phyloP scores from a whole-genome alignment of 1,140 invertebrate genomes.

The Achatina immaculata region DNA sequence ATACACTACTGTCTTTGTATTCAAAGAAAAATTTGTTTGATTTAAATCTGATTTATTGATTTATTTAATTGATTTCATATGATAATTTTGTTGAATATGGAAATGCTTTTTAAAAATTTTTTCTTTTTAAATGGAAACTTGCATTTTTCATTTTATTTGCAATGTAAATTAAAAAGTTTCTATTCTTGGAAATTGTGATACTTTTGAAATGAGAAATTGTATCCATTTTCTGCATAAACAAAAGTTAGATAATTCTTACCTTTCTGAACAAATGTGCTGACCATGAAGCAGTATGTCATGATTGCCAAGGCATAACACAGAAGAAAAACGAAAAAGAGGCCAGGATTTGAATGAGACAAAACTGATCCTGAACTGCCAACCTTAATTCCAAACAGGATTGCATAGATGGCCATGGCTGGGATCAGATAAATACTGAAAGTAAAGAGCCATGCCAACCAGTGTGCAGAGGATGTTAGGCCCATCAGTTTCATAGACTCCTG shows the following conservation, averaged over 20 bases:
- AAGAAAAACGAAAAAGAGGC: conserved; percentile 74
- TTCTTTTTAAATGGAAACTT: too few relatives aligned
- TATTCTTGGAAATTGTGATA: too few relatives aligned
- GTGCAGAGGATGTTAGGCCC: conserved; percentile 83
- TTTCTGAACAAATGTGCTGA: conserved; percentile 74
- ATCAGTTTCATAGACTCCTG: conserved; percentile 89
- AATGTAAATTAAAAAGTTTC: too few relatives aligned
- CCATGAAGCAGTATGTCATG: conserved; percentile 73
- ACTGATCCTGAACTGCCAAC: conserved; percentile 53
- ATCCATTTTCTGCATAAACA: background rate
- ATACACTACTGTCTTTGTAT: too few relatives aligned
- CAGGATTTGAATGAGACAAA: conserved; percentile 70
- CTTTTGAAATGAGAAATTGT: too few relatives aligned
- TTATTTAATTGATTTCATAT: background rate
- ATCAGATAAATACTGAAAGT: conserved; percentile 80
- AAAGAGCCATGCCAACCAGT: conserved; percentile 86
- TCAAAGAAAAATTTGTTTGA: too few relatives aligned
- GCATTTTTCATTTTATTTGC: too few relatives aligned
- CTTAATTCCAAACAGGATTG: conserved; percentile 61
- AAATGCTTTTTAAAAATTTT: too few relatives aligned
- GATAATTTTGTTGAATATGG: too few relatives aligned
- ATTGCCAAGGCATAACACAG: conserved; percentile 73
- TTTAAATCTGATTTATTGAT: too few relatives aligned
- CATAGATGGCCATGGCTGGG: conserved; percentile 74
- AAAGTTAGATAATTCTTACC: conserved; percentile 67